Conservation (phyloP, 2,113 vertebrate genomes). For the Tauraco erythrolophus region DNA sequence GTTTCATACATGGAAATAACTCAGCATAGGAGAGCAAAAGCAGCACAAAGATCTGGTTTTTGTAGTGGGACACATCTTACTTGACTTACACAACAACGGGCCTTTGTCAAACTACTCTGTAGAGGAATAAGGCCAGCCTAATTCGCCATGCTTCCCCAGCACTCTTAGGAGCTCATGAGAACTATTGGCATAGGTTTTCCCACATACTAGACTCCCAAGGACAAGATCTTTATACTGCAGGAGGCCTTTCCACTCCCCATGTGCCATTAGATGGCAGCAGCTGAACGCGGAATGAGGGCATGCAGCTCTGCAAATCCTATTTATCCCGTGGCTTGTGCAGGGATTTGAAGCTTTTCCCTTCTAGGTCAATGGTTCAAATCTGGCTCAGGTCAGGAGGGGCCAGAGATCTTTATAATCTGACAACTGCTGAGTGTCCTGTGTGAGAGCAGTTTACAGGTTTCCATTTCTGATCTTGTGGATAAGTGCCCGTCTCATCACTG, state of each 20-base stretch:
- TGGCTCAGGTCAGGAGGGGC: conserved; percentile 3
- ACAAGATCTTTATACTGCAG: not conserved
- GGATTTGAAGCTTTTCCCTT: conserved; percentile 38
- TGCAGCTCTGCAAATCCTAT: not conserved
- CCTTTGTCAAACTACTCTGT: not conserved
- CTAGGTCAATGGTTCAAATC: conserved; percentile 39
- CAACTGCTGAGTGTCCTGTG: not conserved
- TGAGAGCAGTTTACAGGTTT: not conserved
- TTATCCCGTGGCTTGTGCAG: not conserved
- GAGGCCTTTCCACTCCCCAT: not conserved
- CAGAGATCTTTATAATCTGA: not conserved
- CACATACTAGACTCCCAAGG: not conserved
- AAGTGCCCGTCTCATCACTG: not conserved
- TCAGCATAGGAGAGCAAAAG: not conserved
- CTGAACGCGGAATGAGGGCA: not conserved
- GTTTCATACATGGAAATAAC: not conserved
- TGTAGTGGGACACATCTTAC: not conserved
- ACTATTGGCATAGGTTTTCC: not conserved
- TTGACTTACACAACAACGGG: not conserved
- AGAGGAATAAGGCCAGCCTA: not conserved
- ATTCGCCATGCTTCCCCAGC: not conserved
- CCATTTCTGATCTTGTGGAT: not conserved
- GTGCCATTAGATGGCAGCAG: conserved; percentile 66
- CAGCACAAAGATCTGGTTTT: not conserved
- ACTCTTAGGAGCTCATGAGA: not conserved